Conservation (phyloP, 2,888 invertebrate species). For the Synergus itoensis region DNA sequence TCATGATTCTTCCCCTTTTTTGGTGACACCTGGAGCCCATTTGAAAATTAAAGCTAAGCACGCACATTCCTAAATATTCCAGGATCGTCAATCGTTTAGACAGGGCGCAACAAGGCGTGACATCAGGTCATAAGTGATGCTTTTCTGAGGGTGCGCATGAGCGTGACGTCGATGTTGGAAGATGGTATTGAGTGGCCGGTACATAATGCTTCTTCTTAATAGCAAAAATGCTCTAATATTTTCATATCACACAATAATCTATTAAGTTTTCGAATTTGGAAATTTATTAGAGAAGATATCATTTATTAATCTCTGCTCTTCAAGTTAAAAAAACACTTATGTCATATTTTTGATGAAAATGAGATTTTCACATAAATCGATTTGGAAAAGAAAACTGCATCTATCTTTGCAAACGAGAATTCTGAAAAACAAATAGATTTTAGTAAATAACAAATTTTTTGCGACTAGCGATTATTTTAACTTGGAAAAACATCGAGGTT, state of each 20-base stretch:
- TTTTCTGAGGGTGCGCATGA: conserved; percentile 59
- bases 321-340: too few species aligned
- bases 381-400: too few species aligned
- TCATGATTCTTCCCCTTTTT: background rate
- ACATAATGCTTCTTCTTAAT: conserved; percentile 50
- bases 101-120: conserved; percentile 50
- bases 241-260: background rate
- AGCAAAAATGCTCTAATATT: background rate
- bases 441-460: too few species aligned
- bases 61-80: conserved; percentile 40
- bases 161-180: conserved; percentile 51
- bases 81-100: conserved; percentile 53
- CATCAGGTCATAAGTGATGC: conserved; percentile 54
- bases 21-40: background rate
- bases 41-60: background rate
- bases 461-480: too few species aligned
- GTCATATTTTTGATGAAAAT: too few species aligned
- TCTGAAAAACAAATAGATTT: too few species aligned
- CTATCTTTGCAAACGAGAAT: too few species aligned
- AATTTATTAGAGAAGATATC: background rate
- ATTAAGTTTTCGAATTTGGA: background rate
- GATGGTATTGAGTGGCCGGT: conserved; percentile 59
- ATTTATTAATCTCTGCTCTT: too few species aligned
- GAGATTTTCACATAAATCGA: too few species aligned
- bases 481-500: too few species aligned